Conservation (phyloP, 1,140 invertebrate species). For the Zaprionus kolodkinae region DNA sequence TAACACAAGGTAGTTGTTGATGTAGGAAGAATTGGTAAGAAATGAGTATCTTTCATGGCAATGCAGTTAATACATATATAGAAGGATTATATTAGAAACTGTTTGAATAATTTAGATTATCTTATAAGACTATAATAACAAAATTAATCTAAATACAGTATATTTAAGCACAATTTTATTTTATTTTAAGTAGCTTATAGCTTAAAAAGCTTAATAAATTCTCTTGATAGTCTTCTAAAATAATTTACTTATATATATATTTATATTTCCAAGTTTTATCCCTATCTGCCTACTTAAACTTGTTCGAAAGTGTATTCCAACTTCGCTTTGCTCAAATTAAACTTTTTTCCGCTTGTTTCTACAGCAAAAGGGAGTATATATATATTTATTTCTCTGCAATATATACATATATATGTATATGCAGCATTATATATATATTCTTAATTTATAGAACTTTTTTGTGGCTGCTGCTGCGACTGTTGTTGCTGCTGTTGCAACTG, state of each 20-base stretch:
- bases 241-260: not conserved
- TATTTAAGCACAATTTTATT: too few relatives aligned
- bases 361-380: not conserved
- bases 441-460: slow-evolving; percentile 81
- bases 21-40: not conserved
- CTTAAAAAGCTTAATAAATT: not conserved
- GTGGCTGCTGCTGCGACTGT: slow-evolving; percentile 22
- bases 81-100: too few relatives aligned
- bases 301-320: not conserved
- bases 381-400: slow-evolving; percentile 3
- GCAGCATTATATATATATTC: slow-evolving; percentile 51
- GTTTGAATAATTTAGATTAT: too few relatives aligned
- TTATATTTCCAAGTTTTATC: not conserved
- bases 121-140: too few relatives aligned
- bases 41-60: not conserved
- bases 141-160: too few relatives aligned
- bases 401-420: slow-evolving; percentile 17
- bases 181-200: not conserved
- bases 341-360: not conserved
- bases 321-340: not conserved
- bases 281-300: not conserved
- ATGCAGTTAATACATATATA: too few relatives aligned
- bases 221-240: not conserved
- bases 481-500: slow-evolving; percentile 15
- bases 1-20: not conserved